Evolutionary conservation across 2,113 vertebrate species (phyloP), one percentile per base, ranked within the genome.

Genomic region (Australoheros scitulus): DNA sequence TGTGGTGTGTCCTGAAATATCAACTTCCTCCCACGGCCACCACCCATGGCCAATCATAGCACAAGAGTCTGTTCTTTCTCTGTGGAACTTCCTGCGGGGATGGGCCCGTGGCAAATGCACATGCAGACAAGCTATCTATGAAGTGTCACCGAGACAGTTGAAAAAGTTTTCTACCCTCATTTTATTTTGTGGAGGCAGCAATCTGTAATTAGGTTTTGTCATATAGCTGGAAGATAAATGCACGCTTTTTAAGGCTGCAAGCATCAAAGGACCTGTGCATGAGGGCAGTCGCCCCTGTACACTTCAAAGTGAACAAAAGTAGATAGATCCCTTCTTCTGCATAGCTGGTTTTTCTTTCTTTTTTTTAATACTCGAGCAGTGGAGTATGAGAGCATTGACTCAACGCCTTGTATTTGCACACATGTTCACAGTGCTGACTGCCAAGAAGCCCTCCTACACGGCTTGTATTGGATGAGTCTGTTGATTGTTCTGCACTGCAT

Each of bases 1-100:
- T 79, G 50, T 79, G 68, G 61, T 80, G 77, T 64, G 83, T 93
- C 85, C 85, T 80, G 77, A 93, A 93, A 93, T 85, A 94, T 87
- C 87, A 91, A 90, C 86, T 89, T 88, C 90, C 91, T 93, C 91
- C 93, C 89, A 93, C 92, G 17, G 79, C 56, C 47, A 84, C 68
- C 81, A 84, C 76, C 75, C 20, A 79, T 32, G 10, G 82, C 90
- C 81, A 87, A 89, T 91, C 79, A 75, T 74, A 85, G 81, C 56
- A 29, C 0, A 34, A 32, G 22, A 61, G 36, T 55, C 70, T 84
- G 75, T 80, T 80, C 52, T 76, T 79, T 83, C 80, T 81, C 43
- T 29, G 10, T 82, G 47, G 52, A 74, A 61, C 84, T 85, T 83
- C 90, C 87, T 87, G 76, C 13, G 7, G 77, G 77, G 61, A 82